Conservation (phyloP, 2,113 vertebrate genomes). For the Sorex araneus region DNA sequence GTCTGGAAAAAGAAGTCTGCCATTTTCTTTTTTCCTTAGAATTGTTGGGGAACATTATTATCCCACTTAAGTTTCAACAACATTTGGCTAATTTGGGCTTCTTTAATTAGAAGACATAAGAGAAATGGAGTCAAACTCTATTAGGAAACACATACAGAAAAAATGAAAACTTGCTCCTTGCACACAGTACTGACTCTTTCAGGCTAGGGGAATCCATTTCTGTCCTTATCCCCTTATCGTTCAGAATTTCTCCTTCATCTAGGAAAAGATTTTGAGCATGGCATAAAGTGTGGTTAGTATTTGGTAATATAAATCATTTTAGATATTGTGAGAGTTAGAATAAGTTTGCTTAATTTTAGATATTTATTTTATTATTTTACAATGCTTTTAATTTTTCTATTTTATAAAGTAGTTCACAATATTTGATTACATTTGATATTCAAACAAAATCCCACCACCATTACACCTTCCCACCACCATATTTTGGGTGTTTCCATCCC, state of each 20-base stretch:
- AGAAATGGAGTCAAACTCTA: not conserved
- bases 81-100: not conserved
- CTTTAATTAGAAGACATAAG: not conserved
- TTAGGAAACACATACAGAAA: not conserved
- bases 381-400: too few relatives aligned
- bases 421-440: too few relatives aligned
- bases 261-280: not conserved
- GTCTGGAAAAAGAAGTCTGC: too few relatives aligned
- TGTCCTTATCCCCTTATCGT: not conserved
- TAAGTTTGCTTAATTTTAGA: too few relatives aligned
- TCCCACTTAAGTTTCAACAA: too few relatives aligned
- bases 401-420: too few relatives aligned
- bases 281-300: not conserved
- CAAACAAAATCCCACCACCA: too few relatives aligned
- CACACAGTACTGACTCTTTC: not conserved
- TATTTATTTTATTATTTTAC: slow-evolving; percentile 56
- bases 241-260: slow-evolving; percentile 36
- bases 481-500: too few relatives aligned
- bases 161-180: not conserved
- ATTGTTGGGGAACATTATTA: too few relatives aligned
- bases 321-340: slow-evolving; percentile 25
- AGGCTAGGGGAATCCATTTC: not conserved
- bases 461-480: too few relatives aligned
- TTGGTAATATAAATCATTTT: slow-evolving; percentile 7
- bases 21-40: too few relatives aligned